phyloP scores from a whole-genome alignment of 2,113 vertebrate species.

The Telmatochromis brichardi region DNA sequence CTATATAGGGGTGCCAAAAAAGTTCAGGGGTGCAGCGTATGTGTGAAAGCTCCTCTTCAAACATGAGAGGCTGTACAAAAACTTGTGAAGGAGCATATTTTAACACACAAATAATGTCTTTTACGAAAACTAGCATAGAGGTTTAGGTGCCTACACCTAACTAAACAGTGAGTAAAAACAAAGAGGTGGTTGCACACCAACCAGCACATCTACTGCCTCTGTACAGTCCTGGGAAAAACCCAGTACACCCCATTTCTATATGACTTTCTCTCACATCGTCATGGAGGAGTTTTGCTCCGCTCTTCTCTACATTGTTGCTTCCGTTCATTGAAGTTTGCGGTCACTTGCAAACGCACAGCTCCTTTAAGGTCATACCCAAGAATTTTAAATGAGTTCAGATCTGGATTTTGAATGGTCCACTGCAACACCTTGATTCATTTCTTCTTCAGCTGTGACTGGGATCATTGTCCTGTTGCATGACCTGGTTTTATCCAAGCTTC shows the following conservation, averaged over 20 bases:
- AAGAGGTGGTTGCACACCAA: background rate
- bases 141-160: background rate
- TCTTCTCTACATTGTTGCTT: background rate
- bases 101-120: background rate
- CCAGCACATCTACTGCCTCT: background rate
- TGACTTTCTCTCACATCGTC: accelerated
- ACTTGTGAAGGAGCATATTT: background rate
- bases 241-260: background rate
- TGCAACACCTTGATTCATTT: background rate
- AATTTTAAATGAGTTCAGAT: accelerated
- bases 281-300: background rate
- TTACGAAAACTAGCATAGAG: background rate
- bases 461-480: background rate
- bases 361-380: background rate
- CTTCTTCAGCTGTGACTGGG: background rate
- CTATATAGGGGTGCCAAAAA: background rate
- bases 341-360: accelerated
- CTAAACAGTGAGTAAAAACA: background rate
- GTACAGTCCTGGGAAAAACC: background rate
- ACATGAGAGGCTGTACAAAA: background rate
- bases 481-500: background rate
- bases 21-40: background rate
- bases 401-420: background rate
- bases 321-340: background rate
- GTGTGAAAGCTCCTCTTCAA: background rate